Percentiles rank a stretch among this genome's conserved stretches.
phyloP scores from a whole-genome alignment of 2,888 invertebrate species.

The Physocephala rufipes region DNA sequence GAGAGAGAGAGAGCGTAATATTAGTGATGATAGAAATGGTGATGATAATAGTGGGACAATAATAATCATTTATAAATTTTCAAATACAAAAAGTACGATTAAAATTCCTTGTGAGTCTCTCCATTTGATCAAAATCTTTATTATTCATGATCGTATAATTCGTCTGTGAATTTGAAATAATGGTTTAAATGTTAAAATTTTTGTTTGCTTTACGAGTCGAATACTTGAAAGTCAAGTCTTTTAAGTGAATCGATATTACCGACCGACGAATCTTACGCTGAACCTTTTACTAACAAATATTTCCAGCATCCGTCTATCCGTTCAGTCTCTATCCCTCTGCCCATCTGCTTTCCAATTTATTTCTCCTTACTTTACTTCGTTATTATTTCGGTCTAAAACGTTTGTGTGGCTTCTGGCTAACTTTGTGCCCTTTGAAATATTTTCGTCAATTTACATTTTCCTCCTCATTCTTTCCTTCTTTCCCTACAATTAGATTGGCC shows the following conservation, averaged over 20 bases:
- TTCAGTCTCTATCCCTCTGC: not conserved
- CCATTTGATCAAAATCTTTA: not conserved
- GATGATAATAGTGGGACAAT: too few relatives aligned
- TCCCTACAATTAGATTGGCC: not conserved
- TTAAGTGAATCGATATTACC: too few relatives aligned
- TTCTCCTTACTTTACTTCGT: not conserved
- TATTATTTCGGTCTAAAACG: not conserved
- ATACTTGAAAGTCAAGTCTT: too few relatives aligned
- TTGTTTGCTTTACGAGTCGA: slow-evolving; percentile 21
- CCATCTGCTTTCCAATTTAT: not conserved
- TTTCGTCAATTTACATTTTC: not conserved
- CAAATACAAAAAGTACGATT: too few relatives aligned
- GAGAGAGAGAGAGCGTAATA: too few relatives aligned
- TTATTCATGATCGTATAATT: too few relatives aligned
- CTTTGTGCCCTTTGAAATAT: too few relatives aligned
- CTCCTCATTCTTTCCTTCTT: not conserved
- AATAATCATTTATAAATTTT: too few relatives aligned
- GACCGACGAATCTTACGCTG: slow-evolving; percentile 3
- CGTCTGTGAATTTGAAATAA: slow-evolving; percentile 20
- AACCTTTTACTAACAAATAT: slow-evolving; percentile 8
- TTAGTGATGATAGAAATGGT: too few relatives aligned
- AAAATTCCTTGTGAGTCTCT: not conserved
- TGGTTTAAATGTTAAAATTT: slow-evolving; percentile 20
- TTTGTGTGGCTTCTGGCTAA: not conserved
- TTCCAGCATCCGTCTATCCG: not conserved